Conservation (phyloP, 2,113 vertebrate genomes). For the Anolis sagrei region DNA sequence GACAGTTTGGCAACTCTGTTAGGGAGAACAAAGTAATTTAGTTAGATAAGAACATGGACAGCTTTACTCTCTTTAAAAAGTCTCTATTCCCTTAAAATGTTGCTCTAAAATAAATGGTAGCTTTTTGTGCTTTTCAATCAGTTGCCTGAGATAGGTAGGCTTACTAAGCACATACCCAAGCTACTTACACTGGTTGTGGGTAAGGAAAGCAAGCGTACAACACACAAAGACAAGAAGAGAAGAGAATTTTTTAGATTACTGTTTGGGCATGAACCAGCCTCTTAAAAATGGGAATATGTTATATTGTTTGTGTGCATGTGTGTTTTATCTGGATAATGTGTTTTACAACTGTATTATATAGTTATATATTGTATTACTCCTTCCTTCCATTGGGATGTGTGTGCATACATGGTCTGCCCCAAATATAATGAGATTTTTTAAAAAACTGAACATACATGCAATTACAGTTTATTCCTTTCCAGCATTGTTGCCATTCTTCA, state of each 20-base stretch:
- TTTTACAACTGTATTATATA: too few relatives aligned
- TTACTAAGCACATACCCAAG: constrained; percentile 22
- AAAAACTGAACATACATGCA: too few relatives aligned
- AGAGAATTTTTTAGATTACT: neutral
- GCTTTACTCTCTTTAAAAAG: constrained; percentile 69
- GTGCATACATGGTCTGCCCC: too few relatives aligned
- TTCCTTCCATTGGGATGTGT: too few relatives aligned
- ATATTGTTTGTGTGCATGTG: too few relatives aligned
- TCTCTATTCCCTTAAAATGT: constrained; percentile 52
- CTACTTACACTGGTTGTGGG: constrained; percentile 16
- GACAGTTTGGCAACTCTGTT: constrained; percentile 81
- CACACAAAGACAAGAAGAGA: neutral
- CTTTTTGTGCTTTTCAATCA: constrained; percentile 46
- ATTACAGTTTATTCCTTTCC: too few relatives aligned
- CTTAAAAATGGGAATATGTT: neutral
- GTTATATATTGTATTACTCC: too few relatives aligned
- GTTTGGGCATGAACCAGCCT: neutral
- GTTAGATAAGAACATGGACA: constrained; percentile 74
- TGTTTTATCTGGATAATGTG: too few relatives aligned
- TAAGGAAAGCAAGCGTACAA: neutral
- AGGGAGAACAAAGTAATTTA: constrained; percentile 75
- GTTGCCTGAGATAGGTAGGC: constrained; percentile 55
- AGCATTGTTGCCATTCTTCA: too few relatives aligned
- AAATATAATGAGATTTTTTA: too few relatives aligned
- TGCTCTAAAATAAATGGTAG: constrained; percentile 12